Evolutionary conservation across 2,888 invertebrate species (phyloP).

Genomic region (Xanthia icteritia): DNA sequence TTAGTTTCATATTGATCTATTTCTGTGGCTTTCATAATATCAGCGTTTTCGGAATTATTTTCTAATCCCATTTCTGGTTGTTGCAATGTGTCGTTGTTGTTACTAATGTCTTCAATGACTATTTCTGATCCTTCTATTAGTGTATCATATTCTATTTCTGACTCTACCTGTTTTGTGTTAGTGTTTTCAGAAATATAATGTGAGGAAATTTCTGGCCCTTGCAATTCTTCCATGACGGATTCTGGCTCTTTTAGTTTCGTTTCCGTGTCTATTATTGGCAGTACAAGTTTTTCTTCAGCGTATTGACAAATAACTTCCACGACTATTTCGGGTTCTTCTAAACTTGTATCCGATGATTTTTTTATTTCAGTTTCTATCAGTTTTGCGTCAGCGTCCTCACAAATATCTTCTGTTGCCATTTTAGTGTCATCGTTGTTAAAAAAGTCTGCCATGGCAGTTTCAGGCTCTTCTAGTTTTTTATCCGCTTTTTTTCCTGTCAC

Average conservation of each 20-base stretch:
- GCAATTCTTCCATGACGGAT: not conserved
- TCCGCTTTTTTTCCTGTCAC: not conserved
- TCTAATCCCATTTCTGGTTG: not conserved
- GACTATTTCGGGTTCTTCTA: conserved; percentile 35
- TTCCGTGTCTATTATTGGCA: not conserved
- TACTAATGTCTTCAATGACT: not conserved
- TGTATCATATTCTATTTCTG: not conserved
- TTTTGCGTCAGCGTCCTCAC: not conserved
- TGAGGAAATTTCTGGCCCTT: not conserved
- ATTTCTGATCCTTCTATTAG: not conserved
- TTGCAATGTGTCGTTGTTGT: not conserved
- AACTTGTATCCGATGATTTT: conserved; percentile 14
- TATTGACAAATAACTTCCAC: conserved; percentile 44
- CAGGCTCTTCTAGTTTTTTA: not conserved
- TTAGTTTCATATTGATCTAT: not conserved
- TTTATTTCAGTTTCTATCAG: not conserved
- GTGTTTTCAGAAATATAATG: not conserved
- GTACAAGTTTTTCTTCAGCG: conserved; percentile 24
- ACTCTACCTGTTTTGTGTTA: not conserved
- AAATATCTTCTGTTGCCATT: not conserved
- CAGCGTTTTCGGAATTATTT: not conserved
- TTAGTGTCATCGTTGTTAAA: not conserved
- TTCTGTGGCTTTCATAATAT: not conserved
- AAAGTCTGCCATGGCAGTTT: not conserved
- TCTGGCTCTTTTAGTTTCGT: not conserved